A percentile compares a stretch with the other conserved stretches of the same genome.
phyloP scores from a whole-genome alignment of 2,888 invertebrate species.

The Neocrepidodera transversa region DNA sequence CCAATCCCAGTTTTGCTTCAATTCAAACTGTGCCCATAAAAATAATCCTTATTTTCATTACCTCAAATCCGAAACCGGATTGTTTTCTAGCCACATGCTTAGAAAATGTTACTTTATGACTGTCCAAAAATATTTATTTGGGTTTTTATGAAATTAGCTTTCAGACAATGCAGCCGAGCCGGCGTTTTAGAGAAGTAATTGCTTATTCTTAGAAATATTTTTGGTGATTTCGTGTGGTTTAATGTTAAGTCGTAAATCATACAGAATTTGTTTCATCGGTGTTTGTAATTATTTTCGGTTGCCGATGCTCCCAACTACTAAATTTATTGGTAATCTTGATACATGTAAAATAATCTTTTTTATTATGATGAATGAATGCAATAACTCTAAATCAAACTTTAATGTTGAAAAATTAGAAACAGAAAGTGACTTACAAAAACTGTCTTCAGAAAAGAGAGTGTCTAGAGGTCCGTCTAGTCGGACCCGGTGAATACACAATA shows the following conservation, averaged over 20 bases:
- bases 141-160: slow-evolving; percentile 14
- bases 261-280: background rate
- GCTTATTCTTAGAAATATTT: slow-evolving; percentile 9
- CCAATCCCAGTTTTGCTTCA: slow-evolving; percentile 12
- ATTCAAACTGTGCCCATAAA: slow-evolving; percentile 7
- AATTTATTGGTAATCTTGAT: no score
- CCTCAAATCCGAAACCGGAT: slow-evolving; percentile 1
- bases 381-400: no score
- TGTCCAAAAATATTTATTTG: slow-evolving; percentile 13
- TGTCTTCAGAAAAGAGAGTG: no score
- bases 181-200: slow-evolving; percentile 9
- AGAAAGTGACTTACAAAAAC: no score
- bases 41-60: slow-evolving; percentile 24
- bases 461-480: no score
- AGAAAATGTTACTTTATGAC: slow-evolving; percentile 14
- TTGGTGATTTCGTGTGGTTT: slow-evolving; percentile 8
- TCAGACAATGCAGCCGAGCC: slow-evolving; percentile 16
- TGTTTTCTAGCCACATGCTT: slow-evolving; percentile 18
- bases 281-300: slow-evolving; percentile 5
- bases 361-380: no score
- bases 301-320: no score
- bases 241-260: slow-evolving; percentile 9
- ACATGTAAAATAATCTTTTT: no score
- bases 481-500: no score
- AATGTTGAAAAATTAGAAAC: no score